These are phyloP conservation scores for Trichomycterus rosablanca DNA, from an alignment of 2,113 vertebrate species.

Conservation along the genomic window DNA sequence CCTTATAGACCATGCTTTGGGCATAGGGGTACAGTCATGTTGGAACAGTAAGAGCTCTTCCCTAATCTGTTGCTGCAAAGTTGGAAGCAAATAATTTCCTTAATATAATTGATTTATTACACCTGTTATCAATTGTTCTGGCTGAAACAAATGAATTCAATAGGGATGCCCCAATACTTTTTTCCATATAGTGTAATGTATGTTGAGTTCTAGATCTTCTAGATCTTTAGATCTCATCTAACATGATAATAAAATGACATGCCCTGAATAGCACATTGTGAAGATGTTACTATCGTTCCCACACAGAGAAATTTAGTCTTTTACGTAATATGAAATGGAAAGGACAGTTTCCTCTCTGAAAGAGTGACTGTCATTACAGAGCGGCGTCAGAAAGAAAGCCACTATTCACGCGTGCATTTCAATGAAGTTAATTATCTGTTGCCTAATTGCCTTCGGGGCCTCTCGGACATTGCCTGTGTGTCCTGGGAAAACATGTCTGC, in stretches of 20 bases:
- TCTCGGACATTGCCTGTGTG: conserved; percentile 39
- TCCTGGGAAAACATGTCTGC: conserved; percentile 47
- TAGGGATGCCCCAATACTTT: no score
- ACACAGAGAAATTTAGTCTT: neutral
- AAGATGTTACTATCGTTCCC: conserved; percentile 3
- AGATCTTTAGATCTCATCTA: no score
- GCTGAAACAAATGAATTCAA: no score
- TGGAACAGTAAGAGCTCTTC: no score
- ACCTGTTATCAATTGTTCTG: no score
- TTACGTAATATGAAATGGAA: conserved; percentile 5
- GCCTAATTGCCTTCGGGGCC: conserved; percentile 54
- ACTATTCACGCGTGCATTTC: conserved; percentile 51
- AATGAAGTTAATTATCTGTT: conserved; percentile 66
- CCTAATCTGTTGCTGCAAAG: no score
- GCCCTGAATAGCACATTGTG: conserved; percentile 14
- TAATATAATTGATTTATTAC: no score
- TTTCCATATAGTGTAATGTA: no score
- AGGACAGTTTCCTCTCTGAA: conserved; percentile 15
- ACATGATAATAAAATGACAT: neutral
- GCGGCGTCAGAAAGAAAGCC: conserved; percentile 45
- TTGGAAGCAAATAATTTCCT: no score
- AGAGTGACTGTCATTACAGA: conserved; percentile 14
- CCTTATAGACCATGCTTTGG: no score
- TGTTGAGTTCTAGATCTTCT: no score
- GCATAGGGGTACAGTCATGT: no score